These are phyloP conservation scores for Drosophila kikkawai DNA, from an alignment of 1,140 invertebrate genomes.

Conservation along the genomic window DNA sequence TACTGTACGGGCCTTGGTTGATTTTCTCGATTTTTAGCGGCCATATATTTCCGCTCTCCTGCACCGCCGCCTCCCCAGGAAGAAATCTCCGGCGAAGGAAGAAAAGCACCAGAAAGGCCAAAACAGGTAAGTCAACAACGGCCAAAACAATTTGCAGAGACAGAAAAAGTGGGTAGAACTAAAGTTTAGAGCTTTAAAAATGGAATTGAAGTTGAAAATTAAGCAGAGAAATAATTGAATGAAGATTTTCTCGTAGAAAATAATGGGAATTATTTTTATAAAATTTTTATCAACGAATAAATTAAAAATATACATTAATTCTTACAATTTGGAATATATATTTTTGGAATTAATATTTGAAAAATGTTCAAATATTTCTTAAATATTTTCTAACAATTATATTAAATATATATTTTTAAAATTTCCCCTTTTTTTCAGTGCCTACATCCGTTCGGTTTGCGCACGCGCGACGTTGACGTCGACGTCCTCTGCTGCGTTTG, in stretches of 20 bases:
- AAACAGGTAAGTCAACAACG: conserved; percentile 74
- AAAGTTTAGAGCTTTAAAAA: not conserved
- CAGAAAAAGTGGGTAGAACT: not conserved
- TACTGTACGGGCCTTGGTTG: conserved; percentile 81
- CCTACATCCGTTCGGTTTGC: conserved; percentile 72
- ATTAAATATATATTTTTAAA: not conserved
- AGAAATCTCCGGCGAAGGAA: conserved; percentile 36
- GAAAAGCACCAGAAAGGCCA: conserved; percentile 68
- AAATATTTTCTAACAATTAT: not conserved
- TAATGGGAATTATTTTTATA: not conserved
- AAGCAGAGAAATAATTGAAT: not conserved
- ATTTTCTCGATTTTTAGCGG: conserved; percentile 71
- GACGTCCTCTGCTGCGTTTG: conserved; percentile 35
- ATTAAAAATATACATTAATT: too few species aligned
- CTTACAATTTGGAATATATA: too few species aligned
- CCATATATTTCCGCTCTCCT: conserved; percentile 10
- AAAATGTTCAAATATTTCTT: not conserved
- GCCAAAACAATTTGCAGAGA: conserved; percentile 35
- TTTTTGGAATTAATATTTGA: too few species aligned
- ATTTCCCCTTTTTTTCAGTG: not conserved
- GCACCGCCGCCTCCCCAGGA: not conserved
- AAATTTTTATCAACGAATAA: too few species aligned
- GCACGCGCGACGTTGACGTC: conserved; percentile 67
- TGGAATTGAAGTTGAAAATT: not conserved
- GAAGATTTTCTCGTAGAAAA: not conserved